Evolutionary conservation across 2,888 invertebrate genomes (phyloP), one percentile per base, ranked within the genome.

Genomic region (Phoronis australis): DNA sequence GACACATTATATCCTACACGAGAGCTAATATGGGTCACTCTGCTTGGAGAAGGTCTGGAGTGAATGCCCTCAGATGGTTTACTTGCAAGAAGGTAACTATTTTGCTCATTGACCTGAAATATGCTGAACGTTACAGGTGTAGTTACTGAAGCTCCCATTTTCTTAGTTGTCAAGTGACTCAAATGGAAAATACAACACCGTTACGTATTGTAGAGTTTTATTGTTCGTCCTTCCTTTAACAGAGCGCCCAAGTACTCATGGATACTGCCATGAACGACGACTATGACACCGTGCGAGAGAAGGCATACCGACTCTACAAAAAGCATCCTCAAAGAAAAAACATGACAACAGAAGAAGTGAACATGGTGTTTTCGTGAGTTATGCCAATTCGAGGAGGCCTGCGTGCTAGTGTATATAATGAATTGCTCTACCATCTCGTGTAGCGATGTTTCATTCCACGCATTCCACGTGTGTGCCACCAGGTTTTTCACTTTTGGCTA

Each of bases 21-120:
- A 52, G 57, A 45, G 59, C 59, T 12, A 59, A 61, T 22, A 47
- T 44, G 20, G 61, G 57, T 1, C 48, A 52, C 6, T 51, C 57
- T 1, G 57, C 57, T 3, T 60, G 62, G 61, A 50, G 64, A 44
- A 40, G 65, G 20, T 60, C 64, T 2, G 65, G 64, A 9, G 50
- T 57, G 2, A 52, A 57, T 24, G 56, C 59, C 31, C 45, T 64
- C 1, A 52, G 65, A 21, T 57, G 60, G 40, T 64, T 50, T 45
- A 48, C 47, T 3, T 65, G 65, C 50, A 49, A 60, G 25, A 53
- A 61, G 57, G 65, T 65, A 49, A 31, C 31, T 31, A 31, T 15
- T 12, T 31, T 31, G 31, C 15, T 31, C 15, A 9, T 31, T 12
- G 9, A 15, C 15, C 15, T 31, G 31, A 15, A 31, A 31, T 9